Percentiles rank a stretch among this genome's conserved stretches.
phyloP scores from a whole-genome alignment of 2,888 invertebrate species.

The Aplocera efformata region DNA sequence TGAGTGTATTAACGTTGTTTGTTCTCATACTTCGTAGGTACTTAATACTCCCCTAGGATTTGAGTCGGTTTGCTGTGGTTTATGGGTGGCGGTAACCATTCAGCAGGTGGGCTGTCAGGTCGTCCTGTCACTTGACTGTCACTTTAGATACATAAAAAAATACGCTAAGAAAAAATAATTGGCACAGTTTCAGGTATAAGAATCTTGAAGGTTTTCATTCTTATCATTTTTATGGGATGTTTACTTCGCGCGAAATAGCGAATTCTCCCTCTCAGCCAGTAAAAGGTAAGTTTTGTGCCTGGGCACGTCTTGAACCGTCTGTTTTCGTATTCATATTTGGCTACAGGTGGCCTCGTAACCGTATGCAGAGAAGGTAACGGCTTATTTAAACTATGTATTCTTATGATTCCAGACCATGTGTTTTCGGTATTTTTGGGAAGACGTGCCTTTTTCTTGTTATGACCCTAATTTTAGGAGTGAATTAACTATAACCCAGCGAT shows the following conservation, averaged over 20 bases:
- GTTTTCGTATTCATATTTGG: slow-evolving; percentile 44
- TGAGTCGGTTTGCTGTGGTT: no score
- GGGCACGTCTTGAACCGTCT: slow-evolving; percentile 43
- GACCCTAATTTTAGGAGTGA: no score
- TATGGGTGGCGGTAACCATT: no score
- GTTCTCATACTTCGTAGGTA: no score
- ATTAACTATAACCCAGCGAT: no score
- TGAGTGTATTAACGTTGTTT: no score
- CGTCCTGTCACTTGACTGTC: no score
- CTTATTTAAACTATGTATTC: slow-evolving; percentile 27
- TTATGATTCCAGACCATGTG: slow-evolving; percentile 8
- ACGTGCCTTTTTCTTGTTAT: slow-evolving; percentile 1
- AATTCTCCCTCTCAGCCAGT: slow-evolving; percentile 50
- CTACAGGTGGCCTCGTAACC: slow-evolving; percentile 53
- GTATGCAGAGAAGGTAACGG: slow-evolving; percentile 24
- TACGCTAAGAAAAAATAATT: no score
- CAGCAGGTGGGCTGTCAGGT: no score
- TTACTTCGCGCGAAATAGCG: slow-evolving; percentile 49
- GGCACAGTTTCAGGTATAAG: no score
- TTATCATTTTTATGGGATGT: slow-evolving; percentile 59
- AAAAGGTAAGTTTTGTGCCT: slow-evolving; percentile 55
- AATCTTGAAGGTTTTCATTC: slow-evolving; percentile 41
- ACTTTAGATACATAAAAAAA: no score
- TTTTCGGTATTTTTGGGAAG: slow-evolving; percentile 4
- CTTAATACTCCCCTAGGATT: no score